Evolutionary conservation across 2,888 invertebrate genomes (phyloP), one percentile per base, ranked within the genome.

Genomic region (Scaeva pyrastri): DNA sequence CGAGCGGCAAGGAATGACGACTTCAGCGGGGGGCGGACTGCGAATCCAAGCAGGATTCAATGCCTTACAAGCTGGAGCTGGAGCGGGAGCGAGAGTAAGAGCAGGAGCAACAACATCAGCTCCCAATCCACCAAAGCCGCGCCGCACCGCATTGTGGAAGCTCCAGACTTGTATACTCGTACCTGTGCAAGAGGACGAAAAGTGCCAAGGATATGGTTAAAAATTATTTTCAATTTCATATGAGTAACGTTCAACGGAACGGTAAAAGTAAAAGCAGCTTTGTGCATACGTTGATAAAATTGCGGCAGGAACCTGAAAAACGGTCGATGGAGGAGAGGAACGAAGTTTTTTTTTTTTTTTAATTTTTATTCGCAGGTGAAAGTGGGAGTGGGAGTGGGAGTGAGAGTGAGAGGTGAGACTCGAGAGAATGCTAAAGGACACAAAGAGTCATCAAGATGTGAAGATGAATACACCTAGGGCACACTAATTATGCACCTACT

Each of bases 401-500:
- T 39, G 19, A 31, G 14, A 14, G 60, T 39, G 14, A 41, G 45
- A 23, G 48, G n/a, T 60, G 58, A 31, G 36, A 50, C 23, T 45
- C 68, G 48, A 66, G 66, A 66, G 73, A 45, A 23, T 77, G 70
- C 76, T 73, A 77, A 73, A 81, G 81, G 76, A 73, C 73, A 70
- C 60, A 81, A 80, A 76, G 81, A 80, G 71, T 81, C 81, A 77
- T 85, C 81, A 81, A 62, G 76, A 81, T 64, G 81, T 73, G 19
- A n/a, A 81, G 68, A 76, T 85, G 55, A 62, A 70, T 73, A 50
- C 68, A 77, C 76, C 76, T 81, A 62, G 73, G 73, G 85, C 56
- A 77, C 81, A 81, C 85, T 86, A 81, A 86, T 86, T 86, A 81
- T 81, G 76, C 68, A 68, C 68, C 68, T 68, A 70, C 68, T 55